Base-by-base conservation (phyloP, 2,888 invertebrate species). In the Abrostola triplasia region DNA sequence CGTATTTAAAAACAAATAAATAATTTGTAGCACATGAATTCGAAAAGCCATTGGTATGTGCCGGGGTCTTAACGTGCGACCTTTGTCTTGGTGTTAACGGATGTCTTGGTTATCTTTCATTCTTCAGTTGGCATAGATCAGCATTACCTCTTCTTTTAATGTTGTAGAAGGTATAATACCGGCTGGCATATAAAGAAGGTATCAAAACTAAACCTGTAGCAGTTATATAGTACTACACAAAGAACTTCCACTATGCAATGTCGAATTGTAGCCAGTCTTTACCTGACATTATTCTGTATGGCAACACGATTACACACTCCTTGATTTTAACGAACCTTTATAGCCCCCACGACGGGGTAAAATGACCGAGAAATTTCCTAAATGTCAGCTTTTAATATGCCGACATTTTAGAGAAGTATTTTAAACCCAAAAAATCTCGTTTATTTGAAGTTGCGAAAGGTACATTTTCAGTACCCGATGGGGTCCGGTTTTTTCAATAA, bases 361-460 rank as follows among this genome's bases (percentile, higher is more conserved):
- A 76, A 49, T 37, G 59, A 63, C 54, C 65, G 62, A 55, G 59
- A 64, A 60, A 36, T 64, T 58, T 48, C 12, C 24, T 70, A 76
- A 77, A 77, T 77, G 80, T 70, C 77, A 79, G 48, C 77, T 66
- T 60, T 61, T 73, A 77, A 79, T 77, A 80, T 51, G 49, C 9
- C 54, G 55, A 47, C 66, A 71, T 72, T 57, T 44, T 36, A 42
- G 36, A 7, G 8, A 12, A 48, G 57, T 60, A 58, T 66, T 66
- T 76, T 12, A 58, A 58, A 65, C 36, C 44, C 24, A 24, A 24
- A 24, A 24, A 24, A 24, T 2, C 24, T 24, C 70, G 48, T 8
- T 9, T 10, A n/a, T 73, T 52, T 73, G 42, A 38, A 68, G 44
- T 6, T 2, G 10, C 49, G 8, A 35, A 35, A 36, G 35, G 35